phyloP scores from a whole-genome alignment of 2,113 vertebrate species.

The Antigone vipio region DNA sequence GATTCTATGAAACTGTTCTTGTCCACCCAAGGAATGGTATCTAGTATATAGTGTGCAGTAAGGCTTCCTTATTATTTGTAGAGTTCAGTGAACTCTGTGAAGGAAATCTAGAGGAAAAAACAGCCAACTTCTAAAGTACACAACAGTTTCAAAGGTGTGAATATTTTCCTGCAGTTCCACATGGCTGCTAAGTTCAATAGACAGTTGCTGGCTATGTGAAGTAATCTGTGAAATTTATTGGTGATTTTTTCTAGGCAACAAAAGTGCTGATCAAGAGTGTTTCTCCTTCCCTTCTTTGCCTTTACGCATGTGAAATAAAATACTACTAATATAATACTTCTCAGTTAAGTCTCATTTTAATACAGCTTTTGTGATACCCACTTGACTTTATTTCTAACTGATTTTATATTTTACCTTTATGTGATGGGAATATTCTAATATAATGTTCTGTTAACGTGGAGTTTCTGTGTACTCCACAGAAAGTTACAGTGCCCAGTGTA shows the following conservation, averaged over 20 bases:
- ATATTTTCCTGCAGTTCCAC: neutral
- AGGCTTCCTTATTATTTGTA: neutral
- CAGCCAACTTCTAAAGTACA: neutral
- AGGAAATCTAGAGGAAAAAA: neutral
- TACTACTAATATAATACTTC: neutral
- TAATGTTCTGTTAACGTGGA: neutral
- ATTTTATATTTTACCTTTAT: neutral
- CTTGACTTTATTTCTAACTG: neutral
- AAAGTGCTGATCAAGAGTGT: neutral
- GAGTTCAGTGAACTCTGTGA: neutral
- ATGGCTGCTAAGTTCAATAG: neutral
- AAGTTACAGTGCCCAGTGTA: neutral
- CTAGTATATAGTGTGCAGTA: neutral
- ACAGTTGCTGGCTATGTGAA: neutral
- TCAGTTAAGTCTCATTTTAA: neutral
- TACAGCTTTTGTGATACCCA: neutral
- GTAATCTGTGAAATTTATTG: neutral
- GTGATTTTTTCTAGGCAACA: neutral
- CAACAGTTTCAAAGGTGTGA: neutral
- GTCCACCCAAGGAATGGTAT: neutral
- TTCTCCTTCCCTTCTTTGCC: neutral
- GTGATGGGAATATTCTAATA: neutral
- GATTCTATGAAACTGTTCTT: neutral
- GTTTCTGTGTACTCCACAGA: neutral
- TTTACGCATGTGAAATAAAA: neutral